phyloP scores from a whole-genome alignment of 2,797 vertebrate genomes.

The Onychomys leucogaster region DNA sequence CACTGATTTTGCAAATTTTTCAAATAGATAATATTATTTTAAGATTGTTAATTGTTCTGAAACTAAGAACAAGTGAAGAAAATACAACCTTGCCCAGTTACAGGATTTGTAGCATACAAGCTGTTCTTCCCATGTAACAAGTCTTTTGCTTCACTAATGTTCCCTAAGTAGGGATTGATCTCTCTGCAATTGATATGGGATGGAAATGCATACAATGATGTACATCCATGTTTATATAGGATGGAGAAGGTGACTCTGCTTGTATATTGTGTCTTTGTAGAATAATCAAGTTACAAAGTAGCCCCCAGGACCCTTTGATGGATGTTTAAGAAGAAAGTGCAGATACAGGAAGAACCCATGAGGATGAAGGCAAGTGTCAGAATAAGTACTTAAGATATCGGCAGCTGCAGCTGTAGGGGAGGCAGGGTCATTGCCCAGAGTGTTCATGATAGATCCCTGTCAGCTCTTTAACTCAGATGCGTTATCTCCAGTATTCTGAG shows the following conservation, averaged over 20 bases:
- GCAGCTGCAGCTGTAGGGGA: neutral
- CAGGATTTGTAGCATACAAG: neutral
- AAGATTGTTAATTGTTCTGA: neutral
- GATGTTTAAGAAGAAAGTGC: neutral
- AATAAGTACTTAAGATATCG: neutral
- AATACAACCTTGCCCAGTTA: too few relatives aligned
- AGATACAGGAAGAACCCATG: neutral
- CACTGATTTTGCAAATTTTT: neutral
- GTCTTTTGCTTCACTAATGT: neutral
- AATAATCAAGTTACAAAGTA: neutral
- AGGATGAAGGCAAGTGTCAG: neutral
- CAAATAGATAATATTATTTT: neutral
- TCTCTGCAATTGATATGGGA: neutral
- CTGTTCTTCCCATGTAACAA: neutral
- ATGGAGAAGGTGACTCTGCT: neutral
- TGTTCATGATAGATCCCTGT: too few relatives aligned
- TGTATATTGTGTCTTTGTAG: neutral
- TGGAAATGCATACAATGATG: neutral
- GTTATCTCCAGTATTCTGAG: neutral
- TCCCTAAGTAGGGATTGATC: neutral
- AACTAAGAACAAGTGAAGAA: neutral
- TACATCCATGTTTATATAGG: neutral
- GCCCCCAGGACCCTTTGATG: neutral
- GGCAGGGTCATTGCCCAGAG: neutral
- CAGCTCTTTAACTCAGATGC: neutral